Evolutionary conservation across 2,888 invertebrate species (phyloP), one percentile per base, ranked within the genome.

Genomic region (Stenodera caucasica): DNA sequence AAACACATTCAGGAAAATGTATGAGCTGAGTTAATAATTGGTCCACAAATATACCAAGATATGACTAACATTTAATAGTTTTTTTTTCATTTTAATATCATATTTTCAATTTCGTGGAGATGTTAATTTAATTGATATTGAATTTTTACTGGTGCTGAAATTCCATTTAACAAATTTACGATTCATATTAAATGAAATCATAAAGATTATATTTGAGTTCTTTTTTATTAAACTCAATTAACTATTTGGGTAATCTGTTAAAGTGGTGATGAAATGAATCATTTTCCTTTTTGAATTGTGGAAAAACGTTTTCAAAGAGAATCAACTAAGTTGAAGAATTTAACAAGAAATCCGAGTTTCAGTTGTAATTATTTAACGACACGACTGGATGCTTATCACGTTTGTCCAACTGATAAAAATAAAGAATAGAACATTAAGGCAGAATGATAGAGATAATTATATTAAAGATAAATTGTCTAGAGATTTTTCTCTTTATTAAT

Each of bases 381-480:
- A 45, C 45, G 45, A 21, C 21, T 45, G 45, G 45, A 45, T 45
- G 45, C 45, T 45, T 45, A 45, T 45, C 45, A 45, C 45, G 45
- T 45, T 45, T 45, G 21, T 45, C 45, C 45, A 45, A 45, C 45
- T 45, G 45, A 45, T 45, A 45, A 45, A 45, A 21, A 45, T 45
- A 45, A 21, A 45, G 45, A 45, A 45, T 45, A 11, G 45, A 2
- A 45, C 21, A 45, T 45, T 45, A 21, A 8, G 45, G 21, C 45
- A 45, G 45, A 21, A 45, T 21, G 45, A 45, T 45, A 21, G 12
- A 45, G 45, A 45, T 45, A 45, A 45, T 45, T 45, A 45, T 9
- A 11, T 45, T 11, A 21, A 21, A 45, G 45, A 45, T 45, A 45
- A 45, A 45, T 45, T 21, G 45, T 21, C 5, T 11, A 1, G 1